phyloP scores from a whole-genome alignment of 92 coral and sea anemone species.

The Palythoa caribaeorum region DNA sequence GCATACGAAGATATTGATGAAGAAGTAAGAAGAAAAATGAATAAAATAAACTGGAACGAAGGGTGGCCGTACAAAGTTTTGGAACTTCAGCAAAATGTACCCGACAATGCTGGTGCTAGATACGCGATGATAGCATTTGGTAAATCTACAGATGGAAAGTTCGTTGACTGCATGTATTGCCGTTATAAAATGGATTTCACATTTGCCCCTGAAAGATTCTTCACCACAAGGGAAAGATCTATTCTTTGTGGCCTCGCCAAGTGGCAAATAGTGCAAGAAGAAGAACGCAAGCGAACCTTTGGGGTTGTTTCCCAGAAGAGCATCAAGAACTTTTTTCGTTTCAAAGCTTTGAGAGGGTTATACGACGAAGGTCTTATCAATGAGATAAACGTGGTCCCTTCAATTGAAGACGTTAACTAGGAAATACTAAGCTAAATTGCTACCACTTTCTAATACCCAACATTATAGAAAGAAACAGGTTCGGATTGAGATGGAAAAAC shows the following conservation, averaged over 20 bases:
- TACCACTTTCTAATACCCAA: too few species aligned
- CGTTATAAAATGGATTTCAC: conserved; percentile 64
- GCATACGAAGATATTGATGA: conserved; percentile 59
- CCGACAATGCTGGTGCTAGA: conserved; percentile 56
- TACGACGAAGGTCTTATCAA: conserved; percentile 69
- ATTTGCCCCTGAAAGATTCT: conserved; percentile 59
- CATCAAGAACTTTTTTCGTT: conserved; percentile 61
- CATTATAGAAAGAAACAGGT: too few species aligned
- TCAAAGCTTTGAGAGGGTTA: conserved; percentile 67
- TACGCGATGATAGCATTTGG: conserved; percentile 67
- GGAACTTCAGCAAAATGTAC: conserved; percentile 56
- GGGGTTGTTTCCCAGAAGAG: conserved; percentile 54
- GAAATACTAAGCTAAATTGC: background rate
- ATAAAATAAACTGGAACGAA: conserved; percentile 53
- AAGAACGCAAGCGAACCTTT: conserved; percentile 34
- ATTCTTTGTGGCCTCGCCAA: conserved; percentile 45
- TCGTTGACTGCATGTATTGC: conserved; percentile 65
- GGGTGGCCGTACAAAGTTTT: conserved; percentile 65
- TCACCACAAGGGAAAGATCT: conserved; percentile 55
- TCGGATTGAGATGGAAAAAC: too few species aligned
- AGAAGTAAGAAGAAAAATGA: conserved; percentile 59
- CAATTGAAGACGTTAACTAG: conserved; percentile 43
- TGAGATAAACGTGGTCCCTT: conserved; percentile 61
- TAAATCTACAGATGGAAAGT: conserved; percentile 52
- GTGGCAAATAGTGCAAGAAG: conserved; percentile 43